Base-by-base conservation (phyloP, 2,888 invertebrate species). In the Orgyia antiqua region DNA sequence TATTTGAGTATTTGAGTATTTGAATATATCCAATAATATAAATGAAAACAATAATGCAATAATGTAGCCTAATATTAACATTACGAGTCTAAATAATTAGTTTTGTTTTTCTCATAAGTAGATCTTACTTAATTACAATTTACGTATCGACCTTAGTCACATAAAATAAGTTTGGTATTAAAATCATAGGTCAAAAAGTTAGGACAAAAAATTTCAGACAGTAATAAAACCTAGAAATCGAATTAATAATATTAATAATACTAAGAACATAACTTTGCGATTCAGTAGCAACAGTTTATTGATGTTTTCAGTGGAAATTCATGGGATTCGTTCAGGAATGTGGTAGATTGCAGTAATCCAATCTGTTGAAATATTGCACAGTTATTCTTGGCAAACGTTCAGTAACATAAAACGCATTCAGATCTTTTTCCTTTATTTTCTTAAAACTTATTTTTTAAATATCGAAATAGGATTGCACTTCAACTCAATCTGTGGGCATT, bases 251-350 rank as follows among this genome's bases (percentile, higher is more conserved):
- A 27, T 20, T 36, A 13, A 15, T 31, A n/a, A 12, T 32, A 36
- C 29, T 12, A 23, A 27, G 36, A 29, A 36, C 21, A 29, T 29
- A 23, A 29, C 23, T 20, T 25, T 25, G 13, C 11, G n/a, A 26
- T 29, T 32, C 30, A 21, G 29, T 27, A 36, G 24, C 18, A 23
- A 26, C 12, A 4, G 9, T 29, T 25, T 31, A 32, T 36, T 26
- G 29, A 32, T 29, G 29, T 32, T 19, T 26, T 32, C 20, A 25
- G 18, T 15, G 9, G 18, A 29, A 31, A 32, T 13, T 29, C 11
- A 29, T n/a, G 5, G 23, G 36, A 36, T 36, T 29, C 23, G 31
- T 28, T 18, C 27, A 29, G 29, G 36, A 36, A 36, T 36, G 28
- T 27, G 11, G 24, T 25, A 12, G 12, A 36, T 26, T 31, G 29